Percentiles rank a stretch among this genome's conserved stretches.
phyloP scores from a whole-genome alignment of 2,888 invertebrate species.

The Caenorhabditis becei region DNA sequence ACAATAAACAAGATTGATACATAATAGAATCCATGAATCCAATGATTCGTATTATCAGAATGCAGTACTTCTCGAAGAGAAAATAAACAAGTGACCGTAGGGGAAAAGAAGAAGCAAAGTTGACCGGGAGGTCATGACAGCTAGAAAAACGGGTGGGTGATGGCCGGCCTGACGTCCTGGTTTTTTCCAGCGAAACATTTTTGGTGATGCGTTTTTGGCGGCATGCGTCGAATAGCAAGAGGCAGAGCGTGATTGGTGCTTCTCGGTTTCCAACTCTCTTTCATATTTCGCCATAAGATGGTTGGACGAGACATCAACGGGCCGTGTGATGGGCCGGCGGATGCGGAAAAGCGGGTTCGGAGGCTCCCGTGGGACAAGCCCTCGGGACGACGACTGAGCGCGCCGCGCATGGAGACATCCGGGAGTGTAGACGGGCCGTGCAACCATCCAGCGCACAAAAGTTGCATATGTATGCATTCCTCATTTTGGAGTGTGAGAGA shows the following conservation, averaged over 20 bases:
- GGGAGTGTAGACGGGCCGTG: constrained; percentile 35
- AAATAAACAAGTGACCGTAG: background rate
- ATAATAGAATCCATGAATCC: background rate
- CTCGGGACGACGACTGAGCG: constrained; percentile 57
- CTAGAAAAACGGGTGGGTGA: constrained; percentile 57
- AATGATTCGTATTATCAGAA: too few relatives aligned
- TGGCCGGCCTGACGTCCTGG: constrained; percentile 46
- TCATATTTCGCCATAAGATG: constrained; percentile 60
- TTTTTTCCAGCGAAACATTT: constrained; percentile 57
- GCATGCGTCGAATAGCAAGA: constrained; percentile 53
- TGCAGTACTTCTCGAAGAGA: background rate
- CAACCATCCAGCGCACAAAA: constrained; percentile 56
- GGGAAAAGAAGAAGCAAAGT: constrained; percentile 21
- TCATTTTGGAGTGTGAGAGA: constrained; percentile 45
- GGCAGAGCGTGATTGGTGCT: constrained; percentile 63
- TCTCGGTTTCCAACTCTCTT: constrained; percentile 59
- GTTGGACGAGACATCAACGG: constrained; percentile 59
- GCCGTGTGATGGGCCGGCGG: constrained; percentile 59
- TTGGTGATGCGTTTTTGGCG: constrained; percentile 56
- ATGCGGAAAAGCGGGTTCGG: constrained; percentile 60
- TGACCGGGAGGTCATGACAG: constrained; percentile 59
- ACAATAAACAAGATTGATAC: background rate
- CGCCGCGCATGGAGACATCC: constrained; percentile 53
- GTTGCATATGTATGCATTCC: constrained; percentile 59
- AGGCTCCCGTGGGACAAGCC: constrained; percentile 61